phyloP scores from a whole-genome alignment of 1,140 invertebrate species.

The Scaptomyza pallida region DNA sequence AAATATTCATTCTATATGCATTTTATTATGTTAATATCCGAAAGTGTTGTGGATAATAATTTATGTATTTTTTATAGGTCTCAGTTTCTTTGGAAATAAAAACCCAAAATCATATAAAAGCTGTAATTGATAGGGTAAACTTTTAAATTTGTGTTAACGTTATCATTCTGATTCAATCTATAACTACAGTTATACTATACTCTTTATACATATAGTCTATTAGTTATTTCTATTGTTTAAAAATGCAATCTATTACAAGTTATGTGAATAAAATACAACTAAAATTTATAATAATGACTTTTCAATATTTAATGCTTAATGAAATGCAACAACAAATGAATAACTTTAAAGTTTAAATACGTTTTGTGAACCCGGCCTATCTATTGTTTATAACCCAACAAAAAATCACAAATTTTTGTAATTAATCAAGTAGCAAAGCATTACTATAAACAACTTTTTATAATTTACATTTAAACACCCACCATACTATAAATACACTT shows the following conservation, averaged over 20 bases:
- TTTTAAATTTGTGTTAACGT: not conserved
- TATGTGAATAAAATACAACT: slow-evolving; percentile 45
- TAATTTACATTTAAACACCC: slow-evolving; percentile 2
- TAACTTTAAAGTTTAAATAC: not conserved
- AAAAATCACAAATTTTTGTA: slow-evolving; percentile 24
- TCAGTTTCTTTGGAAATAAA: not conserved
- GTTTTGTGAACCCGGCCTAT: not conserved
- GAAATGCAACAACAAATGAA: not conserved
- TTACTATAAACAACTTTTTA: slow-evolving; percentile 10
- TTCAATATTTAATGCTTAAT: too few species aligned
- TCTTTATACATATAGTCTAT: slow-evolving; percentile 33
- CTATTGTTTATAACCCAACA: not conserved
- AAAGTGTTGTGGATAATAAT: not conserved
- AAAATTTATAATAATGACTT: too few species aligned
- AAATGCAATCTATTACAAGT: slow-evolving; percentile 50
- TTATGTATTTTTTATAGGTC: not conserved
- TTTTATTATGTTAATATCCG: not conserved
- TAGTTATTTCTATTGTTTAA: slow-evolving; percentile 42
- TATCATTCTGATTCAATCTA: not conserved
- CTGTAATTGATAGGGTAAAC: too few species aligned
- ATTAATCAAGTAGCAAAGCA: slow-evolving; percentile 22
- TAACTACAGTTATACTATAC: not conserved
- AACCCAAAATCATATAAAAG: too few species aligned
- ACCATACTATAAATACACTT: too few species aligned
- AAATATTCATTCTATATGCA: not conserved